A percentile compares a stretch with the other conserved stretches of the same genome.
Evolutionary conservation across 2,888 invertebrate genomes (phyloP).

Genomic region (Seladonia tumulorum): DNA sequence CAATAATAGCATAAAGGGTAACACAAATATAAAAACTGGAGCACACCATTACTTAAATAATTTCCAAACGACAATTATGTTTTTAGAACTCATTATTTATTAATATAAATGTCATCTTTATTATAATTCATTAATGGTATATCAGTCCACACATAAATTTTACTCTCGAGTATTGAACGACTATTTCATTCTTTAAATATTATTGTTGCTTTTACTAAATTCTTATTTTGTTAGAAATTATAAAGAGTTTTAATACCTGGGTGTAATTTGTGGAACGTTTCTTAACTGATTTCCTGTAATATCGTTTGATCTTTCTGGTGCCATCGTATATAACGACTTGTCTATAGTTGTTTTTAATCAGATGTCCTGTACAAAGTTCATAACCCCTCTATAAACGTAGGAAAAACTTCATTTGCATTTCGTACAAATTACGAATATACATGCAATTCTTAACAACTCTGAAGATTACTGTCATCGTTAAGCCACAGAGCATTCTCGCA

Average conservation of each 20-base stretch:
- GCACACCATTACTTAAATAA: background rate
- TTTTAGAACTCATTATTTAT: background rate
- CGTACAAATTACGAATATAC: background rate
- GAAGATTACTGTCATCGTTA: background rate
- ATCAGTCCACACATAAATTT: background rate
- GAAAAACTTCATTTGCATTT: background rate
- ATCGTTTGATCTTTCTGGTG: conserved; percentile 68
- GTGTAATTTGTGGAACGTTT: conserved; percentile 69
- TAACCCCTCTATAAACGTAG: conserved; percentile 19
- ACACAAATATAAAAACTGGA: background rate
- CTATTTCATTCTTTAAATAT: background rate
- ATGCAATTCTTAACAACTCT: conserved; percentile 19
- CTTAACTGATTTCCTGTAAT: conserved; percentile 72
- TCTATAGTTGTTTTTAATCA: conserved; percentile 14
- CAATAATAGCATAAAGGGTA: background rate
- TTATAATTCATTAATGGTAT: background rate
- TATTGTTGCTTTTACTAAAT: background rate
- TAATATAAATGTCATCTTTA: background rate
- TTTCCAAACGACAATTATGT: background rate
- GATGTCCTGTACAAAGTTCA: conserved; percentile 48
- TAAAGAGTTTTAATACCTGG: conserved; percentile 67
- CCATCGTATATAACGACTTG: conserved; percentile 41
- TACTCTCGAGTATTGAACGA: background rate
- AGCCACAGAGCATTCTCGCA: background rate
- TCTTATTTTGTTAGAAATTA: background rate